Conservation (phyloP, 2,113 vertebrate species). For the Cryptomyrus ogoouensis region DNA sequence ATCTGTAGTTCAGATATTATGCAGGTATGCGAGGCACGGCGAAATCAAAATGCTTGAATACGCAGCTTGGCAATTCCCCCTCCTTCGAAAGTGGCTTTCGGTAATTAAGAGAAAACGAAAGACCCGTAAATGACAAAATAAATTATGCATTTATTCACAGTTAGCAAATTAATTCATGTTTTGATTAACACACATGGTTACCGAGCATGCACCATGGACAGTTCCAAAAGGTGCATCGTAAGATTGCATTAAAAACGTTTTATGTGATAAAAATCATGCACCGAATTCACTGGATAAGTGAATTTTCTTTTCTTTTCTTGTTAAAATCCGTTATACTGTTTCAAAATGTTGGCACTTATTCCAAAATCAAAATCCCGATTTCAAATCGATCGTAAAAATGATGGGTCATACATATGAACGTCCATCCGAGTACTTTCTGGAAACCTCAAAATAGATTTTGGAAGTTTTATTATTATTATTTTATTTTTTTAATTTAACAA, state of each 20-base stretch:
- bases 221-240: background rate
- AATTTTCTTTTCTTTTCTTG: background rate
- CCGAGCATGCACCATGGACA: conserved; percentile 9
- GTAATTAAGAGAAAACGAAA: background rate
- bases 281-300: background rate
- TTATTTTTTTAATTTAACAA: background rate
- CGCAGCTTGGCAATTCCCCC: conserved; percentile 1
- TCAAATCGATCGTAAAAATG: background rate
- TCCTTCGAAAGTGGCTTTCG: background rate
- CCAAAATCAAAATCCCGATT: background rate
- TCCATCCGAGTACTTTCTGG: background rate
- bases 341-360: background rate
- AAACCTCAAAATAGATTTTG: background rate
- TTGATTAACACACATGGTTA: background rate
- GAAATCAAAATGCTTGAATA: conserved; percentile 27
- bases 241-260: background rate
- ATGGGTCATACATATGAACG: background rate
- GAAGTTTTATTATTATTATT: background rate
- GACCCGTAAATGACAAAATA: background rate
- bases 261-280: background rate
- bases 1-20: conserved; percentile 54
- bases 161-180: background rate
- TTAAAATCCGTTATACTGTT: background rate
- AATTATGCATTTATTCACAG: background rate
- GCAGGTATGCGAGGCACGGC: conserved; percentile 49